phyloP scores from a whole-genome alignment of 2,888 invertebrate genomes.

The Atrina japonica region DNA sequence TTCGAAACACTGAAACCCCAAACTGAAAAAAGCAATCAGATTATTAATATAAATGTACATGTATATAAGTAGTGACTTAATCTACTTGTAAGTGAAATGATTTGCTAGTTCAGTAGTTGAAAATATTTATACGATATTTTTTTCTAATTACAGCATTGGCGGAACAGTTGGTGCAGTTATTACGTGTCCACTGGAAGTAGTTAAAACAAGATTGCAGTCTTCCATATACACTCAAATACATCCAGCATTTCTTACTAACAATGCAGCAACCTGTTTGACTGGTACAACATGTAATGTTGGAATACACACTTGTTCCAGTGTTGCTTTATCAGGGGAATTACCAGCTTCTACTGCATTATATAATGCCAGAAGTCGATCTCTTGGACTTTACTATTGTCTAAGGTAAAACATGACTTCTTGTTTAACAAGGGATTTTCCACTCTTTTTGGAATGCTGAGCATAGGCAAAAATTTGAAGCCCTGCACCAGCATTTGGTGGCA shows the following conservation, averaged over 20 bases:
- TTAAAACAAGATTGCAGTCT: slow-evolving; percentile 97
- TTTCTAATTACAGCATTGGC: slow-evolving; percentile 87
- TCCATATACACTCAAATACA: slow-evolving; percentile 85
- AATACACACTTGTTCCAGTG: slow-evolving; percentile 19
- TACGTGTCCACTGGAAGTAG: slow-evolving; percentile 98
- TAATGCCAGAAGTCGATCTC: slow-evolving; percentile 52
- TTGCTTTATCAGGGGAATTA: too few species aligned
- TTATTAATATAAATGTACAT: too few species aligned
- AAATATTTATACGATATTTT: slow-evolving; percentile 9
- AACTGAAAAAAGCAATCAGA: too few species aligned
- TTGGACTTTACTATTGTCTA: slow-evolving; percentile 76
- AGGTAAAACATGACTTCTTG: slow-evolving; percentile 59
- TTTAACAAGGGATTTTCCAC: too few species aligned
- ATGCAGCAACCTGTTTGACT: not conserved
- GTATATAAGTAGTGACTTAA: not conserved
- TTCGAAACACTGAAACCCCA: too few species aligned
- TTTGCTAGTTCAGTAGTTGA: not conserved
- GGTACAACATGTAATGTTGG: not conserved
- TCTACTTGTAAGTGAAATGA: not conserved
- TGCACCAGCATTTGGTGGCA: too few species aligned
- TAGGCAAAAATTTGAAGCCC: too few species aligned
- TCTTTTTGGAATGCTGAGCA: too few species aligned
- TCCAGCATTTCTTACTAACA: slow-evolving; percentile 23
- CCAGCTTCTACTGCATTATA: slow-evolving; percentile 42
- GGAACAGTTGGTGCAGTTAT: slow-evolving; percentile 98